Conservation (phyloP, 64 coral and sea anemone genomes). For the Platygyra sinensis region DNA sequence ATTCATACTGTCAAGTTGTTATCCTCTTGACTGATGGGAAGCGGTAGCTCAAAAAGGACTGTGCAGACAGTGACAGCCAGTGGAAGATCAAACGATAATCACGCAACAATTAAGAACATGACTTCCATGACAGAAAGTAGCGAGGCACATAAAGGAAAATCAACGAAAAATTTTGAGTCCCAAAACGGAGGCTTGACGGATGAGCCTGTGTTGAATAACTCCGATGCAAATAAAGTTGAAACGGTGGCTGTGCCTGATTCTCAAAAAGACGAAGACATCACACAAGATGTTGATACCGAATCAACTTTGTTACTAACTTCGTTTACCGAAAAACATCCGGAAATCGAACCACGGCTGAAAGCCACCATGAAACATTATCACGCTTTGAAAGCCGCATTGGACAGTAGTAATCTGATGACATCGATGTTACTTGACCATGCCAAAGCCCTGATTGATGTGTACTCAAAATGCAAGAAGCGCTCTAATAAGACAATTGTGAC, state of each 20-base stretch:
- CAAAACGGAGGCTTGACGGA: neutral
- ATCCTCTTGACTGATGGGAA: slow-evolving; percentile 11
- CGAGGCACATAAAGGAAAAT: neutral
- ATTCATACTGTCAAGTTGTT: neutral
- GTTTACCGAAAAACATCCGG: slow-evolving; percentile 17
- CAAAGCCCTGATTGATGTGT: slow-evolving; percentile 3
- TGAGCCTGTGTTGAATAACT: neutral
- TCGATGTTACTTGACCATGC: neutral
- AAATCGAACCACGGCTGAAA: neutral
- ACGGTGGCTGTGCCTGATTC: neutral
- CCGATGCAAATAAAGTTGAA: neutral
- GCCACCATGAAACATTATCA: neutral
- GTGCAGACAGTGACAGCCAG: neutral
- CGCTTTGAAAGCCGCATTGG: slow-evolving; percentile 1
- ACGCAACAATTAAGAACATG: neutral
- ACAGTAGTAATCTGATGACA: neutral
- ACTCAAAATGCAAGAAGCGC: neutral
- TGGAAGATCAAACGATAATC: neutral
- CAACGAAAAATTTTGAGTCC: neutral
- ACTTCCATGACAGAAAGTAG: no score
- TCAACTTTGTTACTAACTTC: neutral
- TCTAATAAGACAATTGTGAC: neutral
- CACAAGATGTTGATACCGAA: neutral
- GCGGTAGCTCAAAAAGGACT: neutral
- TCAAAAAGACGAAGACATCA: neutral